Evolutionary conservation across 2,888 invertebrate species (phyloP).

Genomic region (Eupithecia subumbrata): DNA sequence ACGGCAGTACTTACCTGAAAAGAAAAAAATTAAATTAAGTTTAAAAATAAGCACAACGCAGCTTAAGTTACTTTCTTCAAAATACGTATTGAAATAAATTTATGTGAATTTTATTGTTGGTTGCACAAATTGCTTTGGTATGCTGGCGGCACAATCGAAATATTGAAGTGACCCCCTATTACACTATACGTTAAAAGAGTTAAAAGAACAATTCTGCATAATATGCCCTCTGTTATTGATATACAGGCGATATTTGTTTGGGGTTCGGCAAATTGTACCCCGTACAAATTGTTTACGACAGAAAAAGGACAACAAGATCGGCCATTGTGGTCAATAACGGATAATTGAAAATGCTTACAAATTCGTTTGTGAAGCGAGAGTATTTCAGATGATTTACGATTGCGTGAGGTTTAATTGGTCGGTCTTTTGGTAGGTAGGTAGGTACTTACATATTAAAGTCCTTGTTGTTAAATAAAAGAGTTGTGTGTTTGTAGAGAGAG

Average conservation of each 20-base stretch:
- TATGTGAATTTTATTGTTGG: slow-evolving; percentile 64
- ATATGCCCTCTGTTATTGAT: slow-evolving; percentile 45
- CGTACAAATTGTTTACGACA: slow-evolving; percentile 73
- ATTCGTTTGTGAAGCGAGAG: slow-evolving; percentile 76
- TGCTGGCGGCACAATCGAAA: slow-evolving; percentile 68
- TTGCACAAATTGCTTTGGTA: slow-evolving; percentile 61
- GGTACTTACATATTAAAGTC: slow-evolving; percentile 44
- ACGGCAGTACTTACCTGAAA: slow-evolving; percentile 72
- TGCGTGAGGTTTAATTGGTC: slow-evolving; percentile 62
- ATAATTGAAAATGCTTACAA: slow-evolving; percentile 82
- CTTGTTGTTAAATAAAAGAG: slow-evolving; percentile 53
- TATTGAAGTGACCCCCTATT: slow-evolving; percentile 62
- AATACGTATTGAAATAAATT: slow-evolving; percentile 44
- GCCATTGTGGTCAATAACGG: slow-evolving; percentile 80
- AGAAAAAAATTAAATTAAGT: slow-evolving; percentile 47
- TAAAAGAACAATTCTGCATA: slow-evolving; percentile 55
- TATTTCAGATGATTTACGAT: slow-evolving; percentile 75
- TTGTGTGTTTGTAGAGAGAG: not conserved
- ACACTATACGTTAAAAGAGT: slow-evolving; percentile 56
- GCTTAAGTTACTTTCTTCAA: slow-evolving; percentile 25
- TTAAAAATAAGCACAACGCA: slow-evolving; percentile 41
- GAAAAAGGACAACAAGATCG: slow-evolving; percentile 74
- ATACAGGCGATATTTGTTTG: slow-evolving; percentile 52
- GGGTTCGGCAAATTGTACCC: slow-evolving; percentile 46
- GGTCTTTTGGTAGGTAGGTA: slow-evolving; percentile 2